Conservation (phyloP, 2,113 vertebrate genomes). For the Lamprologus callipterus region DNA sequence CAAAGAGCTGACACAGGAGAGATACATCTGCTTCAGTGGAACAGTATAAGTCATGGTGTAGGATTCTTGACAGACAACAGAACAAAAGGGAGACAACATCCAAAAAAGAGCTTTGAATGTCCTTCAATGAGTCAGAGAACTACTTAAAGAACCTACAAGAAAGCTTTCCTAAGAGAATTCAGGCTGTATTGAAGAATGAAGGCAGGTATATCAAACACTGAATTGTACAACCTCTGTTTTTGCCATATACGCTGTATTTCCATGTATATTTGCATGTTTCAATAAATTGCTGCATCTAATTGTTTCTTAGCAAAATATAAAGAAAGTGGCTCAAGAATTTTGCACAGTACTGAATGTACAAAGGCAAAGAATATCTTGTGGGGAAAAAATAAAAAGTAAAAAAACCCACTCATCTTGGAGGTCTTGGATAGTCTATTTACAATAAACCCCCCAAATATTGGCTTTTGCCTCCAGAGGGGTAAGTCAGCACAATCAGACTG, state of each 20-base stretch:
- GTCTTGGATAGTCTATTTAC: neutral
- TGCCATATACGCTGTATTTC: neutral
- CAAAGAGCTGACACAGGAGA: neutral
- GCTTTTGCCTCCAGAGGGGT: neutral
- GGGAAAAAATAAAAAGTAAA: rapidly evolving
- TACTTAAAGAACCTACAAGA: neutral
- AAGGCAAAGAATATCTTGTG: neutral
- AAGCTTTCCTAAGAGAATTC: neutral
- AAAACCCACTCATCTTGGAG: neutral
- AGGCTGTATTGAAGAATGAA: neutral
- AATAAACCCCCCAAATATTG: neutral
- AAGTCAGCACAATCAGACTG: neutral
- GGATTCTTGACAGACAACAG: neutral
- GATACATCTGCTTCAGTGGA: neutral
- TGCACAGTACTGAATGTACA: neutral
- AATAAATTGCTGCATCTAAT: neutral
- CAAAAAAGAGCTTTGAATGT: neutral
- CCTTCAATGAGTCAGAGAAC: neutral
- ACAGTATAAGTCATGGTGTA: neutral
- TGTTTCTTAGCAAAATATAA: neutral
- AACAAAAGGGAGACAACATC: neutral
- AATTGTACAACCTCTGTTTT: neutral
- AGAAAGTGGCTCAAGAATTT: neutral
- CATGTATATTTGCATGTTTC: neutral
- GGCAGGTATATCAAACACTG: neutral